Evolutionary conservation across 2,888 invertebrate species (phyloP).

Genomic region (Drosophila diplacantha): DNA sequence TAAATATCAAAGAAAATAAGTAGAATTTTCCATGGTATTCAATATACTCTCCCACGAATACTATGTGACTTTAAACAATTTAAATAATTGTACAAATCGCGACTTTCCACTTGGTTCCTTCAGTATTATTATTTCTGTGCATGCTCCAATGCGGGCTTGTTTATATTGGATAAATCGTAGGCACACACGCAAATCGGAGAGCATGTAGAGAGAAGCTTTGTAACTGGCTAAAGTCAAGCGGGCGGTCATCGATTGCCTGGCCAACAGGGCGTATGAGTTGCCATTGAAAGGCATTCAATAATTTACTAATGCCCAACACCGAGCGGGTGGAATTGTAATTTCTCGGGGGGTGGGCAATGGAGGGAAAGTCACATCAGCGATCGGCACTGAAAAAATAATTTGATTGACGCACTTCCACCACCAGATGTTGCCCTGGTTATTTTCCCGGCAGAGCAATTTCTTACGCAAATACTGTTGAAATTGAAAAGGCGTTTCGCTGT

Average conservation of each 20-base stretch:
- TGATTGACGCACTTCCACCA: slow-evolving; percentile 9
- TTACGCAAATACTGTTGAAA: slow-evolving; percentile 51
- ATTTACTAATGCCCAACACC: slow-evolving; percentile 44
- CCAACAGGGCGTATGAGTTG: slow-evolving; percentile 37
- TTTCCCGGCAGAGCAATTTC: slow-evolving; percentile 33
- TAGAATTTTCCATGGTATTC: too few relatives aligned
- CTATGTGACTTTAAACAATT: neutral
- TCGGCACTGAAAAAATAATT: slow-evolving; percentile 46
- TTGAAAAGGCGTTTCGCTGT: slow-evolving; percentile 43
- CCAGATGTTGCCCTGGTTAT: slow-evolving; percentile 25
- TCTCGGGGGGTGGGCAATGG: neutral
- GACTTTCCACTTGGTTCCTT: neutral
- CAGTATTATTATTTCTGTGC: slow-evolving; percentile 10
- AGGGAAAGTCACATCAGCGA: slow-evolving; percentile 20
- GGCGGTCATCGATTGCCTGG: slow-evolving; percentile 46
- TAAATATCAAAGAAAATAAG: too few relatives aligned
- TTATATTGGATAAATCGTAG: slow-evolving; percentile 33
- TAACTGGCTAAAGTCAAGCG: slow-evolving; percentile 11
- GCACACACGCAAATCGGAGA: slow-evolving; percentile 42
- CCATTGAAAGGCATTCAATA: slow-evolving; percentile 56
- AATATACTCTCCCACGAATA: too few relatives aligned
- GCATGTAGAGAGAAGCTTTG: slow-evolving; percentile 4
- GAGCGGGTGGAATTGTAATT: neutral
- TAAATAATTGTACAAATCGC: neutral
- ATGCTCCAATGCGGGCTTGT: slow-evolving; percentile 19